Evolutionary conservation across 1,140 invertebrate genomes (phyloP).

Genomic region (Drosophila pseudoananassae): DNA sequence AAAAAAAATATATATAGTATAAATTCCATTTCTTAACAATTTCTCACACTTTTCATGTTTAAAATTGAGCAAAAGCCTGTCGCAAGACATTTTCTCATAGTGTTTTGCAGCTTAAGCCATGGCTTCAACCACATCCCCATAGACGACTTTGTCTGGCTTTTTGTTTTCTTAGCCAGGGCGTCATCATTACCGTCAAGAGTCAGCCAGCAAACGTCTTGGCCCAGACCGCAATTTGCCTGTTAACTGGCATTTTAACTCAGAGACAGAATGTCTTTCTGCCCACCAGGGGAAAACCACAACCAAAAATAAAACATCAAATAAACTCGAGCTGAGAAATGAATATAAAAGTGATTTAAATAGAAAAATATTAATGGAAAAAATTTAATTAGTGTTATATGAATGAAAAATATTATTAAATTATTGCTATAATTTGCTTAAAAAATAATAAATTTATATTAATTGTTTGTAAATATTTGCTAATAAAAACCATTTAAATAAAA

Average conservation of each 20-base stretch:
- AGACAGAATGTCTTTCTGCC: slow-evolving; percentile 38
- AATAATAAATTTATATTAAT: too few species aligned
- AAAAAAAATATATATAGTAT: not conserved
- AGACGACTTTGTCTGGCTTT: slow-evolving; percentile 46
- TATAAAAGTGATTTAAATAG: too few species aligned
- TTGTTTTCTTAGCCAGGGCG: slow-evolving; percentile 53
- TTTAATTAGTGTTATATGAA: too few species aligned
- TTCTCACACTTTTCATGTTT: too few species aligned
- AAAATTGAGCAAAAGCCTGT: not conserved
- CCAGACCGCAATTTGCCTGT: slow-evolving; percentile 50
- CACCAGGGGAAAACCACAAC: slow-evolving; percentile 19
- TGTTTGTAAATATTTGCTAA: too few species aligned
- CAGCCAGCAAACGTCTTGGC: slow-evolving; percentile 35
- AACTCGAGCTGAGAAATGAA: not conserved
- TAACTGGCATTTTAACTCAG: slow-evolving; percentile 39
- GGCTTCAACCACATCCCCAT: slow-evolving; percentile 16
- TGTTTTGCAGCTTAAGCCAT: not conserved
- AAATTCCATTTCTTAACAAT: not conserved
- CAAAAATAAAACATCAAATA: slow-evolving; percentile 8
- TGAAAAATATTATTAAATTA: too few species aligned
- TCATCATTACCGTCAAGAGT: slow-evolving; percentile 55
- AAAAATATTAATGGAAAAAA: not conserved
- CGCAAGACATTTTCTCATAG: not conserved
- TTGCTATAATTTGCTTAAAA: too few species aligned
- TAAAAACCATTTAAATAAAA: not conserved